A percentile compares a stretch with the other conserved stretches of the same genome.
Evolutionary conservation across 2,888 invertebrate genomes (phyloP).

Genomic region (Papilio gigon): DNA sequence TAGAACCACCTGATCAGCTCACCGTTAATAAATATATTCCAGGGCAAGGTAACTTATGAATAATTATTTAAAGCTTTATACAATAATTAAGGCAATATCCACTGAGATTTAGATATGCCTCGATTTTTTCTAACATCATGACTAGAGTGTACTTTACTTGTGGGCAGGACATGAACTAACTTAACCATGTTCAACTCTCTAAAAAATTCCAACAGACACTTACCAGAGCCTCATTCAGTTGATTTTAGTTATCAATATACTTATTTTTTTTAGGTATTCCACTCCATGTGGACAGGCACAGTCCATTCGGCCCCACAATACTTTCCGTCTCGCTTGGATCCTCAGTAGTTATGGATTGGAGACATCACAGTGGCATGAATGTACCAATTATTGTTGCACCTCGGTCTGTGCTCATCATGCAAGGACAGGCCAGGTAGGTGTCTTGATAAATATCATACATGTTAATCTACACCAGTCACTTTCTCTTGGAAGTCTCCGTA

Average conservation of each 20-base stretch:
- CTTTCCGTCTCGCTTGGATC: constrained; percentile 93
- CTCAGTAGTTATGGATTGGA: constrained; percentile 94
- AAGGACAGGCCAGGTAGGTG: constrained; percentile 86
- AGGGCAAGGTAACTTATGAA: constrained; percentile 86
- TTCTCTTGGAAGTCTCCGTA: no score
- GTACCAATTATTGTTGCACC: constrained; percentile 85
- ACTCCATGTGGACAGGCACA: constrained; percentile 96
- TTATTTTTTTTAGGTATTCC: constrained; percentile 88
- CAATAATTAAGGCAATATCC: neutral
- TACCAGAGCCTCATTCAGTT: no score
- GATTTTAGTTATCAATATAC: no score
- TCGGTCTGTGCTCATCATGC: constrained; percentile 90
- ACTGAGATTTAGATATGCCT: no score
- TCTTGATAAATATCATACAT: no score
- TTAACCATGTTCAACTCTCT: no score
- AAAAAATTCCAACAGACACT: no score
- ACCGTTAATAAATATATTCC: constrained; percentile 92
- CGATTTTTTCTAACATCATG: no score
- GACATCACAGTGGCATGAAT: constrained; percentile 82
- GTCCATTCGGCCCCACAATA: constrained; percentile 94
- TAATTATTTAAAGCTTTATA: neutral
- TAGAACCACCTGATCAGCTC: constrained; percentile 88
- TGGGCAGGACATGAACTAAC: no score
- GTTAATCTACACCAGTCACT: no score
- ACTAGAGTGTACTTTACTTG: no score